Conservation (phyloP, 2,888 invertebrate genomes). For the Cerastis rubricosa region DNA sequence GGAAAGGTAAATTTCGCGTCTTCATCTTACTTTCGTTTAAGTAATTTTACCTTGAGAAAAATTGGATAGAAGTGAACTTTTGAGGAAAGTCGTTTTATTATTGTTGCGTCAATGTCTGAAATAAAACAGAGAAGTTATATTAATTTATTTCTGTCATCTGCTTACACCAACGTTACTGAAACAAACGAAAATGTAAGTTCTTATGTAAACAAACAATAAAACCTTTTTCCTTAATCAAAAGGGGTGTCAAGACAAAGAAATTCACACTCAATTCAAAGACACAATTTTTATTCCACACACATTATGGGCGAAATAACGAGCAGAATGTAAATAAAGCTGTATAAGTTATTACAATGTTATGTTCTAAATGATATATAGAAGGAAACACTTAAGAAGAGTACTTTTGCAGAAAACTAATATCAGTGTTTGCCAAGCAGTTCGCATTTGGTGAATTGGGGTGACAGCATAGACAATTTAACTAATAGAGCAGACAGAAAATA, state of each 20-base stretch:
- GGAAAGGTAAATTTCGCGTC: constrained; percentile 74
- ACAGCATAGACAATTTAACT: constrained; percentile 75
- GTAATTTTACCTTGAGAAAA: constrained; percentile 55
- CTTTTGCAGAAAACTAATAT: constrained; percentile 87
- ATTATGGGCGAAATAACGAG: constrained; percentile 54
- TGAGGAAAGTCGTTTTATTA: constrained; percentile 32
- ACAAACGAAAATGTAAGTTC: background rate
- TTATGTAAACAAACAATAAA: constrained; percentile 49
- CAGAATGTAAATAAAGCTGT: constrained; percentile 62
- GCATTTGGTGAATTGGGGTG: constrained; percentile 87
- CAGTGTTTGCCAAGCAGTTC: constrained; percentile 88
- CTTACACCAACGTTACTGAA: constrained; percentile 3
- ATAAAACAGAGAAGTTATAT: constrained; percentile 14
- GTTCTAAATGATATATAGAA: constrained; percentile 81
- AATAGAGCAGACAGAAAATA: constrained; percentile 69
- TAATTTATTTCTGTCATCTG: constrained; percentile 18
- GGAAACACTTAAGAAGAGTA: constrained; percentile 85
- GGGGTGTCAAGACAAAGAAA: constrained; percentile 59
- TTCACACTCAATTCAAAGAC: constrained; percentile 52
- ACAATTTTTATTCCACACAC: constrained; percentile 54
- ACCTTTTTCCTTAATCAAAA: constrained; percentile 61
- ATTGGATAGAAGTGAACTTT: constrained; percentile 46
- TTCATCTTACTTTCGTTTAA: constrained; percentile 65
- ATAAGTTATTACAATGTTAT: constrained; percentile 66
- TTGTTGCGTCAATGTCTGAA: constrained; percentile 27